These are phyloP conservation scores for Cybosia mesomella DNA, from an alignment of 2,888 invertebrate genomes.

Conservation along the genomic window DNA sequence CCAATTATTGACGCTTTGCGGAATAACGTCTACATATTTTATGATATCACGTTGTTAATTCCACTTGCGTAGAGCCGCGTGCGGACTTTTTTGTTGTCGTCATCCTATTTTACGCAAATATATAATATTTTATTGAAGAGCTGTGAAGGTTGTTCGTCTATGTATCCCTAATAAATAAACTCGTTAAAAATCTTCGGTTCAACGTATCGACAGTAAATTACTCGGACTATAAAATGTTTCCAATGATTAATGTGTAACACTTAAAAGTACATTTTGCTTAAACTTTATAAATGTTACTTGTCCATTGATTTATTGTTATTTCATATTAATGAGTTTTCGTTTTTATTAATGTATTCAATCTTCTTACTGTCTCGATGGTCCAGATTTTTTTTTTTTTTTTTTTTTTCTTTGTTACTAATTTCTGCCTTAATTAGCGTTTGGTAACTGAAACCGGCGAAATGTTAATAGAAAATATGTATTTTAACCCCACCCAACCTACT, in stretches of 20 bases:
- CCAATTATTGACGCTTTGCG: constrained; percentile 45
- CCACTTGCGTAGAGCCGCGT: neutral
- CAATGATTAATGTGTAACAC: neutral
- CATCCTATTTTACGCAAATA: constrained; percentile 15
- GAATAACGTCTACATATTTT: constrained; percentile 26
- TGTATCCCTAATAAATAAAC: neutral
- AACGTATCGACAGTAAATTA: constrained; percentile 16
- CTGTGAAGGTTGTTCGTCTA: constrained; percentile 11
- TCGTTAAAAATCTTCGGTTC: constrained; percentile 23
- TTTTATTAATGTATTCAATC: neutral
- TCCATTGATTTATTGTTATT: neutral
- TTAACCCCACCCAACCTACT: too few species aligned
- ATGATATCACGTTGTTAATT: constrained; percentile 21
- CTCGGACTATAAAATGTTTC: constrained; percentile 5
- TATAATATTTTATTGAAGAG: constrained; percentile 11
- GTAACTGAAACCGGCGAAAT: too few species aligned
- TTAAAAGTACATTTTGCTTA: neutral
- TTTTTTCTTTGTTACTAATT: too few species aligned
- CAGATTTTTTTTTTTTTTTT: too few species aligned
- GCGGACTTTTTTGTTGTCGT: constrained; percentile 15
- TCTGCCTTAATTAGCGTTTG: too few species aligned
- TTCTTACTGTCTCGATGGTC: too few species aligned
- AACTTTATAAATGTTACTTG: neutral
- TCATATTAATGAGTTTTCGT: neutral
- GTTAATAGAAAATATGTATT: too few species aligned